These are phyloP conservation scores for Dipodomys stephensi DNA, from an alignment of 2,113 vertebrate species.

Conservation along the genomic window DNA sequence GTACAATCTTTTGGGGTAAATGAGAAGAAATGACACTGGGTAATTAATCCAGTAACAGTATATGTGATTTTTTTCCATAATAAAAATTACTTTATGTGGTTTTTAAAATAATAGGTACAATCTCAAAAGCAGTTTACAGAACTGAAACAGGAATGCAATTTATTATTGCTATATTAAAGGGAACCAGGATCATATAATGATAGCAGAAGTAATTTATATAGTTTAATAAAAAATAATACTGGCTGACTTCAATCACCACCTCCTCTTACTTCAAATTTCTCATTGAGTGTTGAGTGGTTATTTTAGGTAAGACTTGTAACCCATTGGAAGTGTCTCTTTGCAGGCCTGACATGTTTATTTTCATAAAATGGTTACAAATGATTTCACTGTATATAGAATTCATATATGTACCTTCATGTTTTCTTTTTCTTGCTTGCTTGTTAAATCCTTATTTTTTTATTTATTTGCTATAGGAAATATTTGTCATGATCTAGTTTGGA, in stretches of 20 bases:
- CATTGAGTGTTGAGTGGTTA: background rate
- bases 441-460: background rate
- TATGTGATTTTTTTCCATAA: too few relatives aligned
- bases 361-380: background rate
- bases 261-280: background rate
- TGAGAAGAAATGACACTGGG: background rate
- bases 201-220: background rate
- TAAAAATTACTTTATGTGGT: background rate
- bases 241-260: fast-evolving
- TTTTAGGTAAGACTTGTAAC: background rate
- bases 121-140: background rate
- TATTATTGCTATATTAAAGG: background rate
- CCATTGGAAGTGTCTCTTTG: background rate
- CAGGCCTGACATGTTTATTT: background rate
- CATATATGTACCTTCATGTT: background rate
- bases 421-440: background rate
- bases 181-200: background rate
- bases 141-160: background rate
- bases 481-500: background rate
- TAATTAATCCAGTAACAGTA: constrained; percentile 27
- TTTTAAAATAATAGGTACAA: background rate
- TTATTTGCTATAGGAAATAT: too few relatives aligned
- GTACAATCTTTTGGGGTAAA: constrained; percentile 14
- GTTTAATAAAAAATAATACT: background rate
- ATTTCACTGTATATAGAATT: background rate